phyloP scores from a whole-genome alignment of 2,888 invertebrate genomes.

The Cremastobaeus sp. region DNA sequence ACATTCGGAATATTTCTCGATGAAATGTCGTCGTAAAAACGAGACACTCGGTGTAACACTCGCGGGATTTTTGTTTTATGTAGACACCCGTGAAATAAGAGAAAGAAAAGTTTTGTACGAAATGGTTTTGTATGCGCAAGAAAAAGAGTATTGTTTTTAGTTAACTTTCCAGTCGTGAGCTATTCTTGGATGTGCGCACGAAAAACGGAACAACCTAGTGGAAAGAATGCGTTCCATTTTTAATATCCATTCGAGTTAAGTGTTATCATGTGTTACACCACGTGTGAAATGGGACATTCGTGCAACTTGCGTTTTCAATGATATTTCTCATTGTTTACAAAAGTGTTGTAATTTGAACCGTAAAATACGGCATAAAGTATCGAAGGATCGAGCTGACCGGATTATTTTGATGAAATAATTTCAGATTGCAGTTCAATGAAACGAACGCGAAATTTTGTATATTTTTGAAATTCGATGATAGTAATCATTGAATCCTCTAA shows the following conservation, averaged over 20 bases:
- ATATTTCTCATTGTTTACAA: no score
- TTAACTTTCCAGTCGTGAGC: constrained; percentile 41
- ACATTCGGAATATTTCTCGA: constrained; percentile 18
- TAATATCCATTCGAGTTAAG: constrained; percentile 28
- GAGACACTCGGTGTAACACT: constrained; percentile 16
- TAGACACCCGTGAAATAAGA: constrained; percentile 18
- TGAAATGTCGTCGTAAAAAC: constrained; percentile 29
- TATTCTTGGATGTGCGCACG: constrained; percentile 28
- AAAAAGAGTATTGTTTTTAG: constrained; percentile 30
- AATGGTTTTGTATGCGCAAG: no score
- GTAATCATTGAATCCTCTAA: no score
- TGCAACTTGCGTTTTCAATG: no score
- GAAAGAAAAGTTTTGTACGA: no score
- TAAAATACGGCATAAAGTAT: neutral
- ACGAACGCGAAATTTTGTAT: no score
- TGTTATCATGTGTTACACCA: constrained; percentile 20
- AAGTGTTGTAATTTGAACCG: no score
- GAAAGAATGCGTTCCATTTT: constrained; percentile 43
- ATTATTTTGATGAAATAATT: no score
- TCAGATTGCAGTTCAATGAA: no score
- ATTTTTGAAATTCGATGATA: no score
- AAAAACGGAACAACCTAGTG: constrained; percentile 19
- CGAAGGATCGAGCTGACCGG: no score
- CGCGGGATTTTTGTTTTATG: constrained; percentile 32
- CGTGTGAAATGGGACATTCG: constrained; percentile 12